Evolutionary conservation across 1,140 invertebrate species (phyloP).

Genomic region (Tribolium madens): DNA sequence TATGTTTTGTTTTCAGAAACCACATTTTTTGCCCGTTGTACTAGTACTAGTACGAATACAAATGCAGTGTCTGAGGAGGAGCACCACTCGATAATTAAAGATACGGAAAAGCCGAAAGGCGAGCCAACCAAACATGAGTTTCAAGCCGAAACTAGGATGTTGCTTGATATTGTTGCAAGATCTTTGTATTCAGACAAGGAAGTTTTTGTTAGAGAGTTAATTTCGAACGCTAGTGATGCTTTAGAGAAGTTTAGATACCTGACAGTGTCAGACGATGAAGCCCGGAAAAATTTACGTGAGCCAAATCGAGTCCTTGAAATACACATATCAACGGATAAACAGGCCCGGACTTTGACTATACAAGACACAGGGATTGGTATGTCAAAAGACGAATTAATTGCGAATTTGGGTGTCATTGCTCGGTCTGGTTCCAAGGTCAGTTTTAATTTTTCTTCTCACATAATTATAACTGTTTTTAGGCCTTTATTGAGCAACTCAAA

Average conservation of each 20-base stretch:
- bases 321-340: slow-evolving; percentile 90
- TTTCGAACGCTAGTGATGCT: slow-evolving; percentile 98
- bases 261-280: slow-evolving; percentile 68
- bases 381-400: slow-evolving; percentile 91
- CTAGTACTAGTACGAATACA: slow-evolving; percentile 10
- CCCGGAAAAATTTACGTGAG: slow-evolving; percentile 63
- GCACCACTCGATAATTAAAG: slow-evolving; percentile 69
- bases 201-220: slow-evolving; percentile 94
- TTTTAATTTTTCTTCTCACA: not conserved
- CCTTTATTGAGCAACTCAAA: slow-evolving; percentile 88
- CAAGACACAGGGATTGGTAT: slow-evolving; percentile 96
- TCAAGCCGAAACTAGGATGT: slow-evolving; percentile 95
- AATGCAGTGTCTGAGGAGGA: slow-evolving; percentile 54
- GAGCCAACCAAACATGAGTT: slow-evolving; percentile 81
- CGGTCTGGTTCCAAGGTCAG: slow-evolving; percentile 92
- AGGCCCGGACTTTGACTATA: slow-evolving; percentile 85
- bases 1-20: not conserved
- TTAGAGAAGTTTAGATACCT: slow-evolving; percentile 91
- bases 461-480: slow-evolving; percentile 66
- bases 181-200: slow-evolving; percentile 98
- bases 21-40: slow-evolving; percentile 7
- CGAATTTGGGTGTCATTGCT: slow-evolving; percentile 95
- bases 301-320: slow-evolving; percentile 83
- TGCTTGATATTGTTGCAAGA: slow-evolving; percentile 96
- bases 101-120: slow-evolving; percentile 71